phyloP scores from a whole-genome alignment of 2,113 vertebrate species.

The Acanthisitta chloris region DNA sequence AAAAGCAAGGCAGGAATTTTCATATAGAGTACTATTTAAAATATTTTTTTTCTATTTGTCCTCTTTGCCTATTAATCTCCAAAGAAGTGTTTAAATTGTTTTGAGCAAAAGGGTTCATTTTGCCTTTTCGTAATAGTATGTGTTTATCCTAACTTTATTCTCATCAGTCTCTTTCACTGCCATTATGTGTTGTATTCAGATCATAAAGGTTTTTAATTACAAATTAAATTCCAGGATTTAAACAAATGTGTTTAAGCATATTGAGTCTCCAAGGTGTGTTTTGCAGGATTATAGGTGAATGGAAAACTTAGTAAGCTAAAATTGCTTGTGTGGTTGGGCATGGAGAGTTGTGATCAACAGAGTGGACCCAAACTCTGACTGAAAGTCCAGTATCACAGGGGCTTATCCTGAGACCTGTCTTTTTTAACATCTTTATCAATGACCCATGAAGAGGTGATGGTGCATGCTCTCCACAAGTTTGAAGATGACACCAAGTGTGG shows the following conservation, averaged over 20 bases:
- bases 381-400: background rate
- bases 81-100: background rate
- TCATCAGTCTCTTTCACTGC: background rate
- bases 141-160: background rate
- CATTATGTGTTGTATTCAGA: background rate
- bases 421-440: background rate
- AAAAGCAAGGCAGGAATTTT: background rate
- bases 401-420: background rate
- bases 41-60: background rate
- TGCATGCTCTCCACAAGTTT: background rate
- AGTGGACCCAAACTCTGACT: background rate
- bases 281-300: background rate
- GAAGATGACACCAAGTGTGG: background rate
- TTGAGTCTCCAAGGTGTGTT: background rate
- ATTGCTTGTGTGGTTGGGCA: background rate
- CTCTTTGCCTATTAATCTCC: background rate
- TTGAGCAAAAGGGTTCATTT: background rate
- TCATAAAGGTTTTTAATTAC: background rate
- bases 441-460: background rate
- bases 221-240: background rate
- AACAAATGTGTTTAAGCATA: background rate
- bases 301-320: background rate
- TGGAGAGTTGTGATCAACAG: background rate
- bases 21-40: background rate
- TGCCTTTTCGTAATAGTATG: background rate